Percentiles rank a stretch among this genome's conserved stretches.
phyloP scores from a whole-genome alignment of 1,140 invertebrate genomes.

The Zaprionus tsacasi region DNA sequence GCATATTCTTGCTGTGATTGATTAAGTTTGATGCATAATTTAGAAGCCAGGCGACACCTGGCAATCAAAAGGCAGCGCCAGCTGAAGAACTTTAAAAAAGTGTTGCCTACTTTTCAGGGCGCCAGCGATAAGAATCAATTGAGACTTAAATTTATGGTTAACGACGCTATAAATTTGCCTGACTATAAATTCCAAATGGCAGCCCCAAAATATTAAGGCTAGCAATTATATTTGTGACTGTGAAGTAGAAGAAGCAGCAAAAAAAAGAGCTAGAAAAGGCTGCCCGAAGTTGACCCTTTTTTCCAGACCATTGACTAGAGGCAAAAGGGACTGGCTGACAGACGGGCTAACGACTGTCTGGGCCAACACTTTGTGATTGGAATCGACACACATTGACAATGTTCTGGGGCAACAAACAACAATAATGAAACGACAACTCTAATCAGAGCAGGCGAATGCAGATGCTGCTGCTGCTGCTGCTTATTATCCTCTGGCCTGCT shows the following conservation, averaged over 20 bases:
- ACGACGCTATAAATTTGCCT: slow-evolving; percentile 24
- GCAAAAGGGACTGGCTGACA: slow-evolving; percentile 37
- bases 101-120: slow-evolving; percentile 20
- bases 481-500: slow-evolving; percentile 28
- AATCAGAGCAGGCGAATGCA: slow-evolving; percentile 61
- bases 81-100: slow-evolving; percentile 25
- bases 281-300: slow-evolving; percentile 65
- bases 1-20: slow-evolving; percentile 54
- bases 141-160: slow-evolving; percentile 61
- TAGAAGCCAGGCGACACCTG: slow-evolving; percentile 59
- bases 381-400: slow-evolving; percentile 63
- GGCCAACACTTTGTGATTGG: slow-evolving; percentile 69
- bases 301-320: slow-evolving; percentile 75
- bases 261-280: slow-evolving; percentile 45
- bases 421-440: slow-evolving; percentile 62
- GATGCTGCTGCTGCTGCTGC: slow-evolving; percentile 34
- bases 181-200: slow-evolving; percentile 68
- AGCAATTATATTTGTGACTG: slow-evolving; percentile 73
- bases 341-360: slow-evolving; percentile 1
- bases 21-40: slow-evolving; percentile 71
- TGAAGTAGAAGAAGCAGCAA: neutral
- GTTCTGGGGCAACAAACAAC: slow-evolving; percentile 56
- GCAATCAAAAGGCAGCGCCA: slow-evolving; percentile 28
- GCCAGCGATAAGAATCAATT: slow-evolving; percentile 61
- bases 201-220: slow-evolving; percentile 73